These are phyloP conservation scores for Campoletis raptor DNA, from an alignment of 2,888 invertebrate species.

Conservation along the genomic window DNA sequence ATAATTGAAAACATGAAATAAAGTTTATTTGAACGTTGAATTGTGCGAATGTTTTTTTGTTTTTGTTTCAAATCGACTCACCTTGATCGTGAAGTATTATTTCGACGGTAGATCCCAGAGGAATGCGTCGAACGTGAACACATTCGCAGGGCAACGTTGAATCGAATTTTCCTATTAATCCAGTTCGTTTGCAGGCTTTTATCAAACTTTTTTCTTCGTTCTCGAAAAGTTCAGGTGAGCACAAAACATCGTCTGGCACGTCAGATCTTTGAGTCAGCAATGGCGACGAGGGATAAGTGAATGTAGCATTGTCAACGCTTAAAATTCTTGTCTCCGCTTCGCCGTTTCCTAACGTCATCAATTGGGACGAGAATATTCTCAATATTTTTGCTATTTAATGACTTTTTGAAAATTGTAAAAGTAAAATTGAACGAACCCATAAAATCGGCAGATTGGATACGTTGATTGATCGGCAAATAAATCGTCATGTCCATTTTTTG, in stretches of 20 bases:
- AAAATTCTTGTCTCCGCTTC: conserved; percentile 85
- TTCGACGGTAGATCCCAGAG: conserved; percentile 90
- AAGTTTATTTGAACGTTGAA: neutral
- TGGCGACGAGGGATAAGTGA: conserved; percentile 92
- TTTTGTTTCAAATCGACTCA: conserved; percentile 75
- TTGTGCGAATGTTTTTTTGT: neutral
- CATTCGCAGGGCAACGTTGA: conserved; percentile 88
- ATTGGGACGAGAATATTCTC: neutral
- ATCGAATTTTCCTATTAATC: conserved; percentile 46
- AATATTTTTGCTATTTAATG: neutral
- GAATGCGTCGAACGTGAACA: conserved; percentile 90
- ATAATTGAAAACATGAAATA: neutral
- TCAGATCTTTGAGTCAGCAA: conserved; percentile 90
- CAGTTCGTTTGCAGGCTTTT: conserved; percentile 72
- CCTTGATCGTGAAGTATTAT: conserved; percentile 92
- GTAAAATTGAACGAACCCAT: conserved; percentile 72
- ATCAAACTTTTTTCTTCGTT: conserved; percentile 65
- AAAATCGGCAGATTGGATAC: conserved; percentile 76
- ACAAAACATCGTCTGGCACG: conserved; percentile 86
- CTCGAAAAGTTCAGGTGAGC: conserved; percentile 80
- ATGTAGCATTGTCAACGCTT: conserved; percentile 90
- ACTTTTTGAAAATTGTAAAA: neutral
- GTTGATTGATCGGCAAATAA: conserved; percentile 90
- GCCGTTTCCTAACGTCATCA: conserved; percentile 85
- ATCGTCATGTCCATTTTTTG: conserved; percentile 86